These are phyloP conservation scores for Choloepus didactylus DNA, from an alignment of 2,797 vertebrate genomes.

Conservation along the genomic window DNA sequence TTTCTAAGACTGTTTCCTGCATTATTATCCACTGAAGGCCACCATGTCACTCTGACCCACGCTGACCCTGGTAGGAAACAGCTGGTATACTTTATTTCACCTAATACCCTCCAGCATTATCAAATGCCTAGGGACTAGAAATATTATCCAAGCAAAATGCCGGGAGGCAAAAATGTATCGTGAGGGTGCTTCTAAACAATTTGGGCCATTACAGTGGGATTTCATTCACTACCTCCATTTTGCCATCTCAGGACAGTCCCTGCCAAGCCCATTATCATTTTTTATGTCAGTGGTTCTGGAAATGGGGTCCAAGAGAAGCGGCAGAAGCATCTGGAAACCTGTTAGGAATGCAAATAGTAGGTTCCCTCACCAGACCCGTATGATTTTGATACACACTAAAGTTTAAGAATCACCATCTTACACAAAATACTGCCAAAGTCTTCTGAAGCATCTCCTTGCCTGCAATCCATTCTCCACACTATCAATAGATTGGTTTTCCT, in stretches of 20 bases:
- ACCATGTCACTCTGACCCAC: neutral
- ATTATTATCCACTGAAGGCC: neutral
- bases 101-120: neutral
- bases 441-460: neutral
- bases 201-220: neutral
- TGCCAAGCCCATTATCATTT: neutral
- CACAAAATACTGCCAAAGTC: neutral
- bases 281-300: neutral
- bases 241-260: neutral
- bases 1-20: neutral
- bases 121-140: neutral
- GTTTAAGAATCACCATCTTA: neutral
- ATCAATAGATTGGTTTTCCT: neutral
- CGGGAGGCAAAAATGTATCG: neutral
- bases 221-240: neutral
- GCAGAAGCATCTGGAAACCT: neutral
- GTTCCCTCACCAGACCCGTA: neutral
- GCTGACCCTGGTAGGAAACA: neutral
- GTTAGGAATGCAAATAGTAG: constrained; percentile 5
- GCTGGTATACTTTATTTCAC: neutral
- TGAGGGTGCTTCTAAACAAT: neutral
- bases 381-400: neutral
- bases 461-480: neutral
- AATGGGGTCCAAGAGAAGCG: neutral
- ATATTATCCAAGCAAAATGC: neutral